phyloP scores from a whole-genome alignment of 2,888 invertebrate species.

The Apodemia hepburni region DNA sequence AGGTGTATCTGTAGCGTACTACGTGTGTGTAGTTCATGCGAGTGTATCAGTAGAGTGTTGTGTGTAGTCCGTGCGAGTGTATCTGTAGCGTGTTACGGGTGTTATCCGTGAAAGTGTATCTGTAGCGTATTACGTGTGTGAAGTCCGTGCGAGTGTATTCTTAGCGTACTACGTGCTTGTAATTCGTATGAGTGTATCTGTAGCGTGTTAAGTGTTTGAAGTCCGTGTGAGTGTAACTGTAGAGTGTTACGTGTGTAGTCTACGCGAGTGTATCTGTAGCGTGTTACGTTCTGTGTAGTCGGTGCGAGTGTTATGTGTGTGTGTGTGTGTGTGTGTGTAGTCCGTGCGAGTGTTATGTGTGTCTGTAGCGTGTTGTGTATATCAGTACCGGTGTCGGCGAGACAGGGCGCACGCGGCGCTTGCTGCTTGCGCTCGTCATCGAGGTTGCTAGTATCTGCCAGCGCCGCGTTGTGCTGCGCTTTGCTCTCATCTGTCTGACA shows the following conservation, averaged over 20 bases:
- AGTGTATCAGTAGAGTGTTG: background rate
- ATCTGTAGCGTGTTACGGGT: background rate
- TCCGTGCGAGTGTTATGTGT: background rate
- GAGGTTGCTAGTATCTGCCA: slow-evolving; percentile 52
- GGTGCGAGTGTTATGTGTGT: background rate
- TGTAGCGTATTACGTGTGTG: background rate
- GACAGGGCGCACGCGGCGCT: slow-evolving; percentile 81
- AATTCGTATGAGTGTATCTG: too few relatives aligned
- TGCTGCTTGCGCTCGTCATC: slow-evolving; percentile 70
- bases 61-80: background rate
- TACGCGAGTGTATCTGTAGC: too few relatives aligned
- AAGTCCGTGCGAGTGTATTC: background rate
- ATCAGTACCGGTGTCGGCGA: slow-evolving; percentile 85
- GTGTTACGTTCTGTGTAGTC: too few relatives aligned
- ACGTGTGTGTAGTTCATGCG: background rate
- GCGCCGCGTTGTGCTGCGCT: slow-evolving; percentile 65
- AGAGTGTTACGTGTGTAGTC: too few relatives aligned
- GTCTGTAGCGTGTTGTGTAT: background rate
- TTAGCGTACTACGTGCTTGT: too few relatives aligned
- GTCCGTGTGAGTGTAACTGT: background rate
- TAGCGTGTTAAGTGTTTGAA: too few relatives aligned
- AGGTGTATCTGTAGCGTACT: too few relatives aligned
- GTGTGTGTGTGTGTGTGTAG: background rate
- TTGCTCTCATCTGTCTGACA: slow-evolving; percentile 93
- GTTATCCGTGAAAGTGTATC: too few relatives aligned